Percentiles rank a stretch among this genome's conserved stretches.
phyloP scores from a whole-genome alignment of 2,113 vertebrate species.

The Toxostoma redivivum region DNA sequence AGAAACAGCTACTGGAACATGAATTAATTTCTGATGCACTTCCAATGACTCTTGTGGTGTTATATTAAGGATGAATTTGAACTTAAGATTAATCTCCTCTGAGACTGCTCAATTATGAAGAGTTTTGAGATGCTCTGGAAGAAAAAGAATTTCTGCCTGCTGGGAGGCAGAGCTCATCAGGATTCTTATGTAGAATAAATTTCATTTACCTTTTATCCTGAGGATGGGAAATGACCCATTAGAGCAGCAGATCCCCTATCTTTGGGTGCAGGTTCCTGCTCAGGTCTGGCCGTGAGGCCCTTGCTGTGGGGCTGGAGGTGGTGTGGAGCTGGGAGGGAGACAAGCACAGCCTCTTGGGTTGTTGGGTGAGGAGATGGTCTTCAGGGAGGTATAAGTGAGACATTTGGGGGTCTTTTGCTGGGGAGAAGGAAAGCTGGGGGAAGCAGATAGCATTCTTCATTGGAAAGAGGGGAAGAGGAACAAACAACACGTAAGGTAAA shows the following conservation, averaged over 20 bases:
- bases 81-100: background rate
- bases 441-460: background rate
- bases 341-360: background rate
- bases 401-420: background rate
- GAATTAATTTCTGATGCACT: conserved; percentile 12
- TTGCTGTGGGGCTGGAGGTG: background rate
- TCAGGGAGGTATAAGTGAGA: background rate
- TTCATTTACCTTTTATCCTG: background rate
- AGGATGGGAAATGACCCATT: background rate
- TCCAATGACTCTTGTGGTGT: background rate
- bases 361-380: background rate
- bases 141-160: background rate
- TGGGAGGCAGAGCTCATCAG: background rate
- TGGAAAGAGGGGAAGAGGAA: background rate
- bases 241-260: background rate
- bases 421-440: background rate
- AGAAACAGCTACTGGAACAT: background rate
- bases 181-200: background rate
- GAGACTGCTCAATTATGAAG: background rate
- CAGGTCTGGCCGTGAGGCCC: background rate
- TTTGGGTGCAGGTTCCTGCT: background rate
- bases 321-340: background rate
- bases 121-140: background rate
- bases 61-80: conserved; percentile 22
- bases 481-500: background rate